Evolutionary conservation across 1,140 invertebrate genomes (phyloP), one percentile per base, ranked within the genome.

Genomic region (Aporrectodea caliginosa): DNA sequence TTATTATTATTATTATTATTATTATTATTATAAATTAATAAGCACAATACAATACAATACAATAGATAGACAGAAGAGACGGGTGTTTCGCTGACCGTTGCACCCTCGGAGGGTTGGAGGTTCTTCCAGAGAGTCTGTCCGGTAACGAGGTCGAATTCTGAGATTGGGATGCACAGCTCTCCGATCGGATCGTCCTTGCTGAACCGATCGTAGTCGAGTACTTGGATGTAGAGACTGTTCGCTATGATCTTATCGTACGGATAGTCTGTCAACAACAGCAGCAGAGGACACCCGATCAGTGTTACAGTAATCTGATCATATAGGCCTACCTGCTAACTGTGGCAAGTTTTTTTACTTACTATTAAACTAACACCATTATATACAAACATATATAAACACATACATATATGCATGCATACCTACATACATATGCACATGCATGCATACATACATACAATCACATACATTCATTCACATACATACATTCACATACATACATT

Each of bases 171-270:
- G 87, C 96, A 95, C 77, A 97, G 93, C 88, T 97, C 95, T n/a
- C 96, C 95, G 86, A 97, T 97, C 27, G 95, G 96, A 87, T 97
- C 95, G 86, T 97, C 95, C 83, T 94, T 90, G 30, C 94, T 97
- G 88, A 97, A 97, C 83, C 96, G 91, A 89, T 97, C 95, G 89
- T 97, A 97, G 88, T 97, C 95, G 88, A 97, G 96, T 14, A 97
- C 95, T 87, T 98, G 95, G 69, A 98, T 91, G 88, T 97, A 95
- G 33, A 98, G 90, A 58, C 96, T 94, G 85, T 95, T 91, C 82
- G 93, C 95, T 87, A 96, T 94, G 75, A 97, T 90, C 87, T 96
- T 96, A 87, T 96, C 94, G 84, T 96, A 94, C 0, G 95, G 94
- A 85, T 95, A 96, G 83, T 94, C 93, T 94, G 87, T n/a, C n/a